A percentile compares a stretch with the other conserved stretches of the same genome.
These are phyloP conservation scores for Psittacula echo DNA, from an alignment of 2,797 vertebrate genomes.

Conservation along the genomic window DNA sequence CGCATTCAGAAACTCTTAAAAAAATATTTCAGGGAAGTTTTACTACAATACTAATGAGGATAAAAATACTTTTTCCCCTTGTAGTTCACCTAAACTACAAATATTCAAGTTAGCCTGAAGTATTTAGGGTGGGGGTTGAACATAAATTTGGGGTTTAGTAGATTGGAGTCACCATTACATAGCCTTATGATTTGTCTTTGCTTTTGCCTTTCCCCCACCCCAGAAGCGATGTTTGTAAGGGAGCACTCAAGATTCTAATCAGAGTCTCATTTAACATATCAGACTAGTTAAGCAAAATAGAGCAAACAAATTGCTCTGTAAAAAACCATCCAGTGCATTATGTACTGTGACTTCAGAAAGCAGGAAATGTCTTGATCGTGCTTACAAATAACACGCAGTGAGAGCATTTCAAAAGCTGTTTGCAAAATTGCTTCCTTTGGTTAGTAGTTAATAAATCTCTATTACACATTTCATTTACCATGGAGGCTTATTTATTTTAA, in stretches of 20 bases:
- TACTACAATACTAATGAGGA: background rate
- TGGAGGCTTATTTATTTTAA: background rate
- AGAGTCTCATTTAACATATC: background rate
- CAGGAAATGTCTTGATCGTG: conserved; percentile 42
- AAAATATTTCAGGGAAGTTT: background rate
- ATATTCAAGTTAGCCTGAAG: background rate
- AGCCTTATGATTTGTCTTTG: background rate
- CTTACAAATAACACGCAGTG: background rate
- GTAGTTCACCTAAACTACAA: background rate
- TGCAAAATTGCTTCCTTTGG: background rate
- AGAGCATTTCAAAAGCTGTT: background rate
- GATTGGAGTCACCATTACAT: background rate
- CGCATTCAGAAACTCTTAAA: background rate
- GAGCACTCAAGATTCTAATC: background rate
- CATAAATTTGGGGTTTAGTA: background rate
- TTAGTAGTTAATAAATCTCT: background rate
- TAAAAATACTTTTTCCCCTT: background rate
- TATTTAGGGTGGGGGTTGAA: rapidly evolving
- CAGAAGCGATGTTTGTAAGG: background rate
- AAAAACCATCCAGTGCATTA: conserved; percentile 21
- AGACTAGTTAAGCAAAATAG: conserved; percentile 11
- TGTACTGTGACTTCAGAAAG: conserved; percentile 32
- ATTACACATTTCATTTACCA: background rate
- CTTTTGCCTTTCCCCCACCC: background rate
- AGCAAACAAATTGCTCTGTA: conserved; percentile 59